Evolutionary conservation across 2,113 vertebrate genomes (phyloP), one percentile per base, ranked within the genome.

Genomic region (Cyrtonyx montezumae): DNA sequence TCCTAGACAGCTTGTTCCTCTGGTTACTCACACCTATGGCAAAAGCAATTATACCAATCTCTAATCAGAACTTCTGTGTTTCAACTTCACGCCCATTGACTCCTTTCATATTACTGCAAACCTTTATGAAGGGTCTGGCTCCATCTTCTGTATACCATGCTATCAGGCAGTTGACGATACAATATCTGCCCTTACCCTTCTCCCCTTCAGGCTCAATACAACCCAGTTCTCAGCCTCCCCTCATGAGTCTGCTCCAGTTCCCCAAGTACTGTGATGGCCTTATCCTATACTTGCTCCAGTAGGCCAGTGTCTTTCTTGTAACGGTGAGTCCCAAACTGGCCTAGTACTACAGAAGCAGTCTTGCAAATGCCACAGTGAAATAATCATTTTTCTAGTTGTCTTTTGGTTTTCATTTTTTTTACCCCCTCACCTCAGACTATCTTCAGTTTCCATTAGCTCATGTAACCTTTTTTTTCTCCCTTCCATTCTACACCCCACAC

Each of bases 1-100:
- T 28, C 22, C 2, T 6, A 22, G 32, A 6, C 16, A 76, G 34
- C 6, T 25, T 45, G 16, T 61, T 68, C 6, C 67, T 76, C 5
- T 11, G 25, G 30, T 65, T 25, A 65, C 6, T 1, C 17, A 76
- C 21, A 1, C 0, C 11, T 23, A 45, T 0, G 0, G 63, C 14
- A 83, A 26, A 69, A 96, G 62, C 22, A 59, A 19, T 51, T 61
- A 63, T 32, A 16, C 16, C 30, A n/a, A 6, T 30, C 78, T 16
- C 53, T 80, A 75, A 43, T 5, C 3, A 32, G 18, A 46, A 78
- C 8, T 17, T 43, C 6, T 37, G n/a, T 4, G 4, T 48, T 74
- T 62, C 49, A 74, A 11, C 15, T 80, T 53, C 22, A 40, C n/a
- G 15, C 30, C 18, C 7, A 14, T n/a, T 32, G 8, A 22, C 19